Evolutionary conservation across 1,140 invertebrate species (phyloP).

Genomic region (Brachionus calyciflorus): DNA sequence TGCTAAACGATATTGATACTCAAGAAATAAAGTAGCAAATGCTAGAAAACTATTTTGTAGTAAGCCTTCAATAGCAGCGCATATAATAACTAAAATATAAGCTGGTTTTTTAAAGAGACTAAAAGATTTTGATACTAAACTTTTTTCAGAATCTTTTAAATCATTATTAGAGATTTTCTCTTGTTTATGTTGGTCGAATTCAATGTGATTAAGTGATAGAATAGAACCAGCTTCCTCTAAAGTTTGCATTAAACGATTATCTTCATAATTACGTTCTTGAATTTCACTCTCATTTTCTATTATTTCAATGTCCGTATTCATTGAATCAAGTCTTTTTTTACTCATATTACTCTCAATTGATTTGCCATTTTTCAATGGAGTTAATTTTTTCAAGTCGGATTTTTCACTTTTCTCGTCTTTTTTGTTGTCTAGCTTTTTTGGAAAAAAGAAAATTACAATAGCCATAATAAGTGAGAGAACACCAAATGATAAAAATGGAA

Average conservation of each 20-base stretch:
- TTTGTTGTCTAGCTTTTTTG: background rate
- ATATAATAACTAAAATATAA: conserved; percentile 14
- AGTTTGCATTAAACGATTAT: background rate
- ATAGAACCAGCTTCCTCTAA: conserved; percentile 10
- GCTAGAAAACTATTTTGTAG: conserved; percentile 44
- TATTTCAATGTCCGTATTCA: background rate
- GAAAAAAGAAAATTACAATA: conserved; percentile 3
- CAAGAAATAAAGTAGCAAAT: conserved; percentile 36
- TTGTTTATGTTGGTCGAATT: background rate
- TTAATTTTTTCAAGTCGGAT: background rate
- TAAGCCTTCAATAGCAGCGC: conserved; percentile 26
- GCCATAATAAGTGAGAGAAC: conserved; percentile 1
- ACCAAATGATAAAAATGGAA: conserved; percentile 25
- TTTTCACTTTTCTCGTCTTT: background rate
- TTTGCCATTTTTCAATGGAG: background rate
- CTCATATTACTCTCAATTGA: background rate
- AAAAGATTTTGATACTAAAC: background rate
- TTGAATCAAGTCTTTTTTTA: background rate
- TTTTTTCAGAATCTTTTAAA: background rate
- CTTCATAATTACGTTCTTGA: conserved; percentile 22
- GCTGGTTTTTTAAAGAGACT: background rate
- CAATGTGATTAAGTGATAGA: background rate
- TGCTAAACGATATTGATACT: conserved; percentile 28
- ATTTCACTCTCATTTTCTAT: background rate
- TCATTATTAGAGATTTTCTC: background rate